Percentiles rank a stretch among this genome's conserved stretches.
Evolutionary conservation across 2,888 invertebrate genomes (phyloP).

Genomic region (Nesidiocoris tenuis): DNA sequence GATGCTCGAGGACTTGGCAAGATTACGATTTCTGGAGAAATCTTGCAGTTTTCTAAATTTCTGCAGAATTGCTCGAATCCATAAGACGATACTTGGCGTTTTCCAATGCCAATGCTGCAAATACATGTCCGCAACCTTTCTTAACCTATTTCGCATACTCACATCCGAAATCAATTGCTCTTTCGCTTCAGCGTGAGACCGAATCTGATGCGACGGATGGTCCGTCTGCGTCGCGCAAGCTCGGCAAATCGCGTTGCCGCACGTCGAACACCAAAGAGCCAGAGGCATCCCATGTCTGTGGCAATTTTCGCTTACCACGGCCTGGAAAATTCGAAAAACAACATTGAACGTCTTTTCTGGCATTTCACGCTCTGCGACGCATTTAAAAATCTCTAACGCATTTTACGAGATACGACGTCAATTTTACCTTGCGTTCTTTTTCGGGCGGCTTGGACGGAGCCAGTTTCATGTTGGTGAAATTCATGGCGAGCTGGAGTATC

Average conservation of each 20-base stretch:
- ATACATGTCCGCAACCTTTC: too few species aligned
- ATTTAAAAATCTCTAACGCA: too few species aligned
- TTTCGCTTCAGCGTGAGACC: slow-evolving; percentile 67
- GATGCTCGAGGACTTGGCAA: too few species aligned
- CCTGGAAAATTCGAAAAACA: slow-evolving; percentile 39
- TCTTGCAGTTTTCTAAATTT: too few species aligned
- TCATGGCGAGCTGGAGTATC: slow-evolving; percentile 66
- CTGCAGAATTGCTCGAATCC: too few species aligned
- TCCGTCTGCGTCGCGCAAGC: slow-evolving; percentile 67
- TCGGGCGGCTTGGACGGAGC: slow-evolving; percentile 56
- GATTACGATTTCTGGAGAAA: too few species aligned
- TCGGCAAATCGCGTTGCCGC: slow-evolving; percentile 65
- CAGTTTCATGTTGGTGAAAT: slow-evolving; percentile 62
- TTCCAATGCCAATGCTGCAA: too few species aligned
- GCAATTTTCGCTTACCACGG: slow-evolving; percentile 61
- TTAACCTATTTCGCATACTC: too few species aligned
- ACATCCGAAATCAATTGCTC: slow-evolving; percentile 65
- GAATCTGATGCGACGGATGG: slow-evolving; percentile 67
- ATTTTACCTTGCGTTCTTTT: slow-evolving; percentile 56
- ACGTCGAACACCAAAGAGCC: slow-evolving; percentile 69
- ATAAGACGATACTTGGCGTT: too few species aligned
- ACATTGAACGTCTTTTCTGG: too few species aligned
- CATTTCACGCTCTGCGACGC: too few species aligned
- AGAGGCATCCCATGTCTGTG: slow-evolving; percentile 72
- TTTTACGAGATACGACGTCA: slow-evolving; percentile 6